phyloP scores from a whole-genome alignment of 1,140 invertebrate species.

The Acromyrmex echinatior region DNA sequence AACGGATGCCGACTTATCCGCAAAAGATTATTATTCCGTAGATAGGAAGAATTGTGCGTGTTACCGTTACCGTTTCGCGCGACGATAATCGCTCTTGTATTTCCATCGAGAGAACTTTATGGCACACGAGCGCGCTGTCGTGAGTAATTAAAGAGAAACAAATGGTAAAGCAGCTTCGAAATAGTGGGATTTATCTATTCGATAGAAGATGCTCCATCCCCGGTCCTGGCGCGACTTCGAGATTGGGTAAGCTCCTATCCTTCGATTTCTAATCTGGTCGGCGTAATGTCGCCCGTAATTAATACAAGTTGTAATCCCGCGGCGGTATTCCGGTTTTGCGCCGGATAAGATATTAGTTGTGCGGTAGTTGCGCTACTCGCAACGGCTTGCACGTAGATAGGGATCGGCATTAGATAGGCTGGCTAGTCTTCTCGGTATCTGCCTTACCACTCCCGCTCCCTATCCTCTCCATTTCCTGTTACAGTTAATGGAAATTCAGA shows the following conservation, averaged over 20 bases:
- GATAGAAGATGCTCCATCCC: slow-evolving; percentile 38
- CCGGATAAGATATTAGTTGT: slow-evolving; percentile 85
- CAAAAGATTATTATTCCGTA: slow-evolving; percentile 52
- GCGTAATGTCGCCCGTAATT: slow-evolving; percentile 86
- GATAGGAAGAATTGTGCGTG: not conserved
- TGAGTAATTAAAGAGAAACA: slow-evolving; percentile 67
- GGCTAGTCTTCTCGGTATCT: slow-evolving; percentile 65
- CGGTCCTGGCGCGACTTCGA: slow-evolving; percentile 63
- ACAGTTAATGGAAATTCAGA: slow-evolving; percentile 86
- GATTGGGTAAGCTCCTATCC: slow-evolving; percentile 57
- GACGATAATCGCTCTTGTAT: slow-evolving; percentile 45
- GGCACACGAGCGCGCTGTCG: not conserved
- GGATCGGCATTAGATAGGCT: slow-evolving; percentile 83
- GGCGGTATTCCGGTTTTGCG: slow-evolving; percentile 85
- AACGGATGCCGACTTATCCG: slow-evolving; percentile 42
- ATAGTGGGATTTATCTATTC: slow-evolving; percentile 22
- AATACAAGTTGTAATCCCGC: slow-evolving; percentile 86
- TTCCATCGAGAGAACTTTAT: slow-evolving; percentile 51
- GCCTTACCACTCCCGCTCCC: slow-evolving; percentile 63
- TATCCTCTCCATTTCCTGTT: slow-evolving; percentile 82
- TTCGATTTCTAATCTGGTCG: slow-evolving; percentile 86
- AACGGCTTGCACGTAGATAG: slow-evolving; percentile 80
- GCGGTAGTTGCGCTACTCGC: slow-evolving; percentile 79
- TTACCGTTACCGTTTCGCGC: slow-evolving; percentile 47
- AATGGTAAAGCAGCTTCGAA: slow-evolving; percentile 3